phyloP scores from a whole-genome alignment of 2,888 invertebrate genomes.

The Apotomis turbidana region DNA sequence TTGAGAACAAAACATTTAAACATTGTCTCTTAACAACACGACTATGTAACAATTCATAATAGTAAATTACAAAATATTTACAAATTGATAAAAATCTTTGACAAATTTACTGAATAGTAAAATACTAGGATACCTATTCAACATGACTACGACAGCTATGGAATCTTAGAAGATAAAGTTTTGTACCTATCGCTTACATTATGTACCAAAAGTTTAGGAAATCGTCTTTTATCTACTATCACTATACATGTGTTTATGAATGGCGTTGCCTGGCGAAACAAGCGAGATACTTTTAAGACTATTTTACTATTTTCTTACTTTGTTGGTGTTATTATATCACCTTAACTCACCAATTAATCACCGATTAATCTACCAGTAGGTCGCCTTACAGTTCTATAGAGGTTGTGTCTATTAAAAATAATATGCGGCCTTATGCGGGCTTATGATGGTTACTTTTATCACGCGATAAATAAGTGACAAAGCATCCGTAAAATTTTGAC shows the following conservation, averaged over 20 bases:
- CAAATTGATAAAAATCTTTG: conserved; percentile 40
- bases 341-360: neutral
- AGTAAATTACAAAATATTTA: conserved; percentile 40
- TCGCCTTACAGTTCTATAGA: too few species aligned
- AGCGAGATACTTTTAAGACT: neutral
- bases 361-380: too few species aligned
- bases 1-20: conserved; percentile 16
- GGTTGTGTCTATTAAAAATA: too few species aligned
- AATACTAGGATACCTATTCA: conserved; percentile 33
- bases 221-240: conserved; percentile 20
- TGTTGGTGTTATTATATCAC: neutral
- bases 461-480: too few species aligned
- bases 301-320: neutral
- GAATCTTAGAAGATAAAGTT: conserved; percentile 30
- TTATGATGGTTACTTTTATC: too few species aligned
- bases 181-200: conserved; percentile 38
- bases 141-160: conserved; percentile 30
- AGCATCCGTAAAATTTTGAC: too few species aligned
- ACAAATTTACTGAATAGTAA: conserved; percentile 36
- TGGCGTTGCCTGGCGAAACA: conserved; percentile 12
- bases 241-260: conserved; percentile 17
- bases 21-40: conserved; percentile 18
- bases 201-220: conserved; percentile 35
- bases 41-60: conserved; percentile 39
- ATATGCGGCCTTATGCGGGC: too few species aligned